Percentiles rank a stretch among this genome's conserved stretches.
These are phyloP conservation scores for Dicrurus megarhynchus DNA, from an alignment of 2,113 vertebrate genomes.

Conservation along the genomic window DNA sequence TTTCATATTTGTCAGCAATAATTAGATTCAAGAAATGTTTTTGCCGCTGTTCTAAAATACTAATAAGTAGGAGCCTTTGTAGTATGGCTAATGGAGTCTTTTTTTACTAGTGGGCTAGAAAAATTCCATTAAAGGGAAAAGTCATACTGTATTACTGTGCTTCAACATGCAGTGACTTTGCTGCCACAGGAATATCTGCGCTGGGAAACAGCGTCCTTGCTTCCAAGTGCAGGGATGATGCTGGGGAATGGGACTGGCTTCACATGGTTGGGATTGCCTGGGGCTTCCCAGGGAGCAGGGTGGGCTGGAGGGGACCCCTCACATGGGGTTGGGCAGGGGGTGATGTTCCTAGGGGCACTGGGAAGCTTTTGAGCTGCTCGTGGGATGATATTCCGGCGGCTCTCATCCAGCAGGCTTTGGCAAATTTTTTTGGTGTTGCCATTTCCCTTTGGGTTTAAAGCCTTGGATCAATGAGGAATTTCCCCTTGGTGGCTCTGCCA, in stretches of 20 bases:
- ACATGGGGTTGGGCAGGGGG: fast-evolving
- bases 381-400: fast-evolving
- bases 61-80: constrained; percentile 80
- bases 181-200: neutral
- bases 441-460: neutral
- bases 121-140: constrained; percentile 77
- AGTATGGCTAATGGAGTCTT: constrained; percentile 75
- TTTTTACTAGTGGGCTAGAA: constrained; percentile 73
- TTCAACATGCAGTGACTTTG: constrained; percentile 9
- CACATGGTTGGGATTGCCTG: neutral
- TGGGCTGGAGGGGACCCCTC: neutral
- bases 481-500: neutral
- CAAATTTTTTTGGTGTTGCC: neutral
- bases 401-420: neutral
- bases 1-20: constrained; percentile 86
- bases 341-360: neutral
- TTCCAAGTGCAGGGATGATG: neutral
- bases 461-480: neutral
- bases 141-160: constrained; percentile 65
- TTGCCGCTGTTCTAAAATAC: constrained; percentile 77
- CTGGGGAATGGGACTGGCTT: neutral
- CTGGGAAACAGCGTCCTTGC: neutral
- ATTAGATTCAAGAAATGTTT: constrained; percentile 81
- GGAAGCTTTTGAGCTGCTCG: fast-evolving
- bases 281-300: neutral